Evolutionary conservation across 2,113 vertebrate genomes (phyloP), one percentile per base, ranked within the genome.

Genomic region (Amphiprion ocellaris): DNA sequence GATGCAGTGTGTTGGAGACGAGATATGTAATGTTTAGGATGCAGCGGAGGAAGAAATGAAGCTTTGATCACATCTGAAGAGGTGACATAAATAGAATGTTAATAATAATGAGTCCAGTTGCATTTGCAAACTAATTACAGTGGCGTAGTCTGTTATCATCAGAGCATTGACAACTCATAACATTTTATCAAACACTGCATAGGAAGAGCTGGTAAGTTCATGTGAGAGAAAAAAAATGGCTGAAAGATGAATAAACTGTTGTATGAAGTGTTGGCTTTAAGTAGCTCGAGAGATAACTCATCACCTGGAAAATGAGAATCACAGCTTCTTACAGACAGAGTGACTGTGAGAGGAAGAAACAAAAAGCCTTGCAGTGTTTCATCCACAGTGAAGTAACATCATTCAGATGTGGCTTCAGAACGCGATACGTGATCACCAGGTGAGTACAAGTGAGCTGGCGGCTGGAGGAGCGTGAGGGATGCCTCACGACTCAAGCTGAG

Each of bases 381-480:
- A 23, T 24, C 67, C 21, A 0, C 1, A 26, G 1, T 54, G 23
- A 64, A 69, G 59, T 26, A 15, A 72, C 59, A 53, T 82, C 59
- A 63, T 23, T 80, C 47, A 39, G 24, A 16, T 30, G n/a, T 0
- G 7, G 26, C 69, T 62, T 69, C 59, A 67, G 52, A 74, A 39
- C 49, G n/a, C 15, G 41, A 61, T 74, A 47, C 33, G 46, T 49
- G 76, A 72, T 83, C 49, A 23, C 6, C 67, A 77, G 82, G 83
- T 87, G 79, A 85, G 74, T 41, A 55, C 37, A 50, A 71, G 78
- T 64, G 46, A 74, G 74, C 66, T n/a, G 60, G 17, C 30, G 17
- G 50, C 16, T 61, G 39, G 64, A 56, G 47, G 71, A 65, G 52
- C 44, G 69, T 50, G 79, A 78, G 73, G 61, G 73, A 83, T 65